Percentiles rank a stretch among this genome's conserved stretches.
Evolutionary conservation across 2,888 invertebrate genomes (phyloP).

Genomic region (Macaria liturata): DNA sequence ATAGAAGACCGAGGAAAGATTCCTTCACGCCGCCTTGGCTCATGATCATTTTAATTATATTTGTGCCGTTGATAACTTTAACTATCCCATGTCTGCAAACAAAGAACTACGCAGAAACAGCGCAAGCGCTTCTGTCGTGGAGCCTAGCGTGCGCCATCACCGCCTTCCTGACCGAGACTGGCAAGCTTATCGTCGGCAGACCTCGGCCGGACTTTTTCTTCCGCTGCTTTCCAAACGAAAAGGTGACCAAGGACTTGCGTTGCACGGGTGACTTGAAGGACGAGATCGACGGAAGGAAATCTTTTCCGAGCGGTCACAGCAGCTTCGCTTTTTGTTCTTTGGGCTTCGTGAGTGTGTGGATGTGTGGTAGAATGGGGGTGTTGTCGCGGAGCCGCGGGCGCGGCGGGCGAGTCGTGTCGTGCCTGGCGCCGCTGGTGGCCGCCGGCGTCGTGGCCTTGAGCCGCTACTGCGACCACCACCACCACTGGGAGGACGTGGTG

Average conservation of each 20-base stretch:
- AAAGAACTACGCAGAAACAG: constrained; percentile 42
- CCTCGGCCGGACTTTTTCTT: constrained; percentile 93
- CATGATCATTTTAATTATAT: constrained; percentile 84
- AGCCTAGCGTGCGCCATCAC: constrained; percentile 85
- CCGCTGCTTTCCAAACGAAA: constrained; percentile 91
- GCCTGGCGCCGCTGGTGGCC: constrained; percentile 84
- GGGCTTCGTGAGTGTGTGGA: constrained; percentile 87
- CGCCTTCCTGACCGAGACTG: constrained; percentile 84
- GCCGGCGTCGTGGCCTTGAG: constrained; percentile 87
- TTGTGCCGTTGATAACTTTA: constrained; percentile 82
- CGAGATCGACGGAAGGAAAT: constrained; percentile 90
- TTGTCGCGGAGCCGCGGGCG: constrained; percentile 84
- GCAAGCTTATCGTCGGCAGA: constrained; percentile 85
- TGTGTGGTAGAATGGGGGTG: constrained; percentile 87
- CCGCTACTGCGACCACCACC: constrained; percentile 93
- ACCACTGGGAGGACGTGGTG: constrained; percentile 93
- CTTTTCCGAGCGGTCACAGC: constrained; percentile 94
- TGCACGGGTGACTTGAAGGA: constrained; percentile 85
- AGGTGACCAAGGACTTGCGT: constrained; percentile 61
- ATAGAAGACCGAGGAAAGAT: constrained; percentile 86
- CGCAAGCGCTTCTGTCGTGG: constrained; percentile 74
- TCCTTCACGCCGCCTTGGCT: constrained; percentile 86
- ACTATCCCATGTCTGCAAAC: constrained; percentile 58
- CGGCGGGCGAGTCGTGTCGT: constrained; percentile 83
- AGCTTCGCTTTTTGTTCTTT: constrained; percentile 91